Conservation (phyloP, 1,140 invertebrate species). For the Lepidurus couesii region DNA sequence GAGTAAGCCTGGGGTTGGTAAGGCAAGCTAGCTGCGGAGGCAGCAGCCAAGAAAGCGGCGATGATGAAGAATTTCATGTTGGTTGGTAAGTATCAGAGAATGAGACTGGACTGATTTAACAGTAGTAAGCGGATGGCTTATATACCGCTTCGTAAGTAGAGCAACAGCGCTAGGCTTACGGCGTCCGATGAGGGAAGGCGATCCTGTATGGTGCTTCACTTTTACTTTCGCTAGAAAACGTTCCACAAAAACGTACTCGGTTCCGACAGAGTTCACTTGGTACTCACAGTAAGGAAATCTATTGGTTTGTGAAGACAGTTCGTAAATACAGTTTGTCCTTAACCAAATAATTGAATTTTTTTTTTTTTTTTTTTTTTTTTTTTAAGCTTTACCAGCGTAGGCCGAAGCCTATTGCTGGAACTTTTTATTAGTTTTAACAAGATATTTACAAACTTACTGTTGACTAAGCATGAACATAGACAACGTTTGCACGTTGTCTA, state of each 20-base stretch:
- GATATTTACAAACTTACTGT: no score
- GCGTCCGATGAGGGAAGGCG: neutral
- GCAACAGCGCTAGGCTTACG: neutral
- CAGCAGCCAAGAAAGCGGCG: constrained; percentile 16
- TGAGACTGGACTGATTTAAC: neutral
- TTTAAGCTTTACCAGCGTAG: no score
- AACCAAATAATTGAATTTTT: no score
- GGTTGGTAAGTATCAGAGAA: neutral
- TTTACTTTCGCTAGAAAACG: neutral
- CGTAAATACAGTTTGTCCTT: no score
- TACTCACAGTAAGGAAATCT: neutral
- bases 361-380: no score
- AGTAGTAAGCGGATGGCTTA: neutral
- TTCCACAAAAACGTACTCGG: neutral
- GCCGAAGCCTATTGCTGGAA: no score
- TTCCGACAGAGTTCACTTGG: neutral
- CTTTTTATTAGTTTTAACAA: no score
- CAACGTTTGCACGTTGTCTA: no score
- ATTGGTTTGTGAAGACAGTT: neutral
- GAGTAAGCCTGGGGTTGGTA: no score
- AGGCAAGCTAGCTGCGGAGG: constrained; percentile 19
- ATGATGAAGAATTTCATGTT: constrained; percentile 2
- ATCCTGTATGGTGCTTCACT: neutral
- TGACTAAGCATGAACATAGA: no score
- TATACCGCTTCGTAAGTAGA: neutral